These are phyloP conservation scores for Stegastes partitus DNA, from an alignment of 2,113 vertebrate species.

Conservation along the genomic window DNA sequence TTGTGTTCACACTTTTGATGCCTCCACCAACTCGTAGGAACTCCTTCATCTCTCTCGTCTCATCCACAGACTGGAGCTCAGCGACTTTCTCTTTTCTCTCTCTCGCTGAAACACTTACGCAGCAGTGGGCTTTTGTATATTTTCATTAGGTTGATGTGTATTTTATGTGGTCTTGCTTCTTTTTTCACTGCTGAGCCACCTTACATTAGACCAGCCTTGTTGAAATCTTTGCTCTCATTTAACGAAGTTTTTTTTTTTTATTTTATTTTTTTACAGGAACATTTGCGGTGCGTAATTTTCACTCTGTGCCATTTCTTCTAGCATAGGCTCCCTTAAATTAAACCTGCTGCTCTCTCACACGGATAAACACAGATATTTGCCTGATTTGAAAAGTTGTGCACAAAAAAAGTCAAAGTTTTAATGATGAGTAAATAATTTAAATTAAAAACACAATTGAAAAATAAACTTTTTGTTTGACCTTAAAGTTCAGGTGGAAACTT, in stretches of 20 bases:
- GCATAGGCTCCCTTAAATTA: background rate
- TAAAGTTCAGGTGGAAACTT: background rate
- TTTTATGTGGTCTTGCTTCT: constrained; percentile 3
- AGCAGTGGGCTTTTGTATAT: constrained; percentile 16
- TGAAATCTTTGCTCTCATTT: background rate
- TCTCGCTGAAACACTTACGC: background rate
- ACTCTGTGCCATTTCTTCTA: background rate
- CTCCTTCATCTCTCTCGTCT: too few relatives aligned
- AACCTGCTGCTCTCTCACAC: background rate
- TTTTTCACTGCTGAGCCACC: background rate
- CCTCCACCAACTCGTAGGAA: too few relatives aligned
- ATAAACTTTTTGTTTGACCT: background rate
- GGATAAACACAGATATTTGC: background rate
- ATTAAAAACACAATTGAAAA: background rate
- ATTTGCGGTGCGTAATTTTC: background rate
- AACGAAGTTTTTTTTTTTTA: background rate
- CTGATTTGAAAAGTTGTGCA: background rate
- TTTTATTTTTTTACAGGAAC: background rate
- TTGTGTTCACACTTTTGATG: background rate
- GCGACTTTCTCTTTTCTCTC: background rate
- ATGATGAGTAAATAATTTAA: background rate
- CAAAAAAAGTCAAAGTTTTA: too few relatives aligned
- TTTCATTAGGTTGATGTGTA: constrained; percentile 1
- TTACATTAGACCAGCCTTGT: background rate
- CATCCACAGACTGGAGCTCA: background rate